A percentile compares a stretch with the other conserved stretches of the same genome.
These are phyloP conservation scores for Steinernema carpocapsae DNA, from an alignment of 2,888 invertebrate genomes.

Conservation along the genomic window DNA sequence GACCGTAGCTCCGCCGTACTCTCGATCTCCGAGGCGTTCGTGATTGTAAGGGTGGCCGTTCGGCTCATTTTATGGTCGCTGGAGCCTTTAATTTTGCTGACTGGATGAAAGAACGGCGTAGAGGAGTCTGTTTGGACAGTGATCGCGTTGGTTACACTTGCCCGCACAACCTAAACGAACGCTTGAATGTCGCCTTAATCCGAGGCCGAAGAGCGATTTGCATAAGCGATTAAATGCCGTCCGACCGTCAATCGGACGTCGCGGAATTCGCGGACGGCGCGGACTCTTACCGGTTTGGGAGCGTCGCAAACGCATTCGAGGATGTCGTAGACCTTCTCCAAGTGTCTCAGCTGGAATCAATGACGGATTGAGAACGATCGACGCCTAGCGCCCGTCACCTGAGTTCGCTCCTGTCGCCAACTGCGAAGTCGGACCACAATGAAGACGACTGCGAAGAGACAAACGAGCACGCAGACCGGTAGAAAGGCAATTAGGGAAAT, in stretches of 20 bases:
- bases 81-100: constrained; percentile 40
- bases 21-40: constrained; percentile 1
- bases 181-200: background rate
- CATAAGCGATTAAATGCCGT: constrained; percentile 33
- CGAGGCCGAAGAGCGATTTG: constrained; percentile 3
- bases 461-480: constrained; percentile 50
- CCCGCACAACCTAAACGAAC: constrained; percentile 46
- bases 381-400: constrained; percentile 37
- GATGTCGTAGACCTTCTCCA: constrained; percentile 49
- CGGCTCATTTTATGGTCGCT: constrained; percentile 30
- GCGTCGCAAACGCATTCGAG: constrained; percentile 42
- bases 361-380: background rate
- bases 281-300: constrained; percentile 22
- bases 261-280: no score
- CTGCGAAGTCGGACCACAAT: constrained; percentile 47
- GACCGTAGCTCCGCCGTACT: constrained; percentile 22
- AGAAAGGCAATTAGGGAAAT: constrained; percentile 53
- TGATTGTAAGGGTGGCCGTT: background rate
- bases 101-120: constrained; percentile 52
- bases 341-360: constrained; percentile 46
- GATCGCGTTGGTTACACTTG: constrained; percentile 46
- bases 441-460: constrained; percentile 46
- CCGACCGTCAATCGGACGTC: background rate
- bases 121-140: constrained; percentile 44
- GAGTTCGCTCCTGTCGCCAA: constrained; percentile 46